Conservation (phyloP, 1,140 invertebrate species). For the Listronotus oregonensis region DNA sequence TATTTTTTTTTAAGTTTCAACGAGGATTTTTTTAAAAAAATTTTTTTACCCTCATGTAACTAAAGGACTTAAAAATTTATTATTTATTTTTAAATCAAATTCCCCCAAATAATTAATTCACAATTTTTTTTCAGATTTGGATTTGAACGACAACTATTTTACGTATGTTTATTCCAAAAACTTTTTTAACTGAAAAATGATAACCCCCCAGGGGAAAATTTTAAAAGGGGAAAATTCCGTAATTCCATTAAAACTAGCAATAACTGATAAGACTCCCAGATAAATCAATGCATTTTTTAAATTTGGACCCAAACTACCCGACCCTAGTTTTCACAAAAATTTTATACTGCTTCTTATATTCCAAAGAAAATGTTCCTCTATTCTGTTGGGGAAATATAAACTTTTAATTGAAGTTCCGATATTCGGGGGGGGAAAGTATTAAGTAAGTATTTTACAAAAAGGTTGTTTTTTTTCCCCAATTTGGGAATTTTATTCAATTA, state of each 20-base stretch:
- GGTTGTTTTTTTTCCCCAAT: too few species aligned
- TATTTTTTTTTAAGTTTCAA: too few species aligned
- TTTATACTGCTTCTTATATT: slow-evolving; percentile 2
- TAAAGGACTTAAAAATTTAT: too few species aligned
- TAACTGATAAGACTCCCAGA: slow-evolving; percentile 10
- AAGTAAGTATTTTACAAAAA: slow-evolving; percentile 4
- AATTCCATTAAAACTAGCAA: slow-evolving; percentile 25
- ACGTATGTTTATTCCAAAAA: slow-evolving; percentile 3
- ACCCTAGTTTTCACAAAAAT: neutral
- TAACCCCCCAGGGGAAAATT: slow-evolving; percentile 13
- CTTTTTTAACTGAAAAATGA: neutral
- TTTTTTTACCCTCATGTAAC: too few species aligned
- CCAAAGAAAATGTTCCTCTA: neutral
- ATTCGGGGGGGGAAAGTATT: slow-evolving; percentile 1
- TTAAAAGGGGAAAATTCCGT: slow-evolving; percentile 5
- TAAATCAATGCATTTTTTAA: slow-evolving; percentile 23
- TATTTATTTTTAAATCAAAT: neutral
- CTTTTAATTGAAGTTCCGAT: neutral
- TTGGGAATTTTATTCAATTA: too few species aligned
- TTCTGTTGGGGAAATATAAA: too few species aligned
- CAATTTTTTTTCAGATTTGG: slow-evolving; percentile 9
- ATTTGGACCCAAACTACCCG: slow-evolving; percentile 18
- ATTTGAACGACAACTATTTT: slow-evolving; percentile 19
- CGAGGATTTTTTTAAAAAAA: too few species aligned
- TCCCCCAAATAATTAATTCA: neutral